phyloP scores from a whole-genome alignment of 2,113 vertebrate genomes.

The Rhea americana region DNA sequence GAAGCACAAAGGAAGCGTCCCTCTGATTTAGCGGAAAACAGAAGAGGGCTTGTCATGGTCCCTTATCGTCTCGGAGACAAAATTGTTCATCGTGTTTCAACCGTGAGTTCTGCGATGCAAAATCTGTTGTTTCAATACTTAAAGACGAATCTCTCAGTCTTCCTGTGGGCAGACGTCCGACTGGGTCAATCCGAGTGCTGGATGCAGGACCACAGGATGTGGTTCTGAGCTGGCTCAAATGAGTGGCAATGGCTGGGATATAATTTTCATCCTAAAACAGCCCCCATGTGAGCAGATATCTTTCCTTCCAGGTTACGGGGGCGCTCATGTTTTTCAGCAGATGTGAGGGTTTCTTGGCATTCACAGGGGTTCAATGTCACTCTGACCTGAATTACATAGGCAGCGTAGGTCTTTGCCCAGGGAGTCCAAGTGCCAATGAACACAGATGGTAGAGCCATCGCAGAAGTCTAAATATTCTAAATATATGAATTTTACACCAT shows the following conservation, averaged over 20 bases:
- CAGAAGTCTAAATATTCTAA: constrained; percentile 54
- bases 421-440: neutral
- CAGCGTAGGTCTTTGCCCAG: neutral
- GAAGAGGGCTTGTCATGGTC: neutral
- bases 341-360: neutral
- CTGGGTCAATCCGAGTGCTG: neutral
- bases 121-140: neutral
- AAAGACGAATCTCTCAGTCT: neutral
- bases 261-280: neutral
- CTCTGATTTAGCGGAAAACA: neutral
- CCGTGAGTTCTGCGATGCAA: neutral
- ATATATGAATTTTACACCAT: neutral
- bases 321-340: neutral
- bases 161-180: neutral
- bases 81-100: neutral
- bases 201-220: neutral
- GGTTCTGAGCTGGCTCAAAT: neutral
- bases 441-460: constrained; percentile 33
- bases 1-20: neutral
- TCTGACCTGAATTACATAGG: constrained; percentile 5
- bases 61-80: neutral
- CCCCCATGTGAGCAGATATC: rapidly evolving
- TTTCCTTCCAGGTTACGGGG: neutral
- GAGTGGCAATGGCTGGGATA: neutral
- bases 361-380: neutral